Percentiles rank a stretch among this genome's conserved stretches.
phyloP scores from a whole-genome alignment of 1,140 invertebrate genomes.

The Lucilia sericata region DNA sequence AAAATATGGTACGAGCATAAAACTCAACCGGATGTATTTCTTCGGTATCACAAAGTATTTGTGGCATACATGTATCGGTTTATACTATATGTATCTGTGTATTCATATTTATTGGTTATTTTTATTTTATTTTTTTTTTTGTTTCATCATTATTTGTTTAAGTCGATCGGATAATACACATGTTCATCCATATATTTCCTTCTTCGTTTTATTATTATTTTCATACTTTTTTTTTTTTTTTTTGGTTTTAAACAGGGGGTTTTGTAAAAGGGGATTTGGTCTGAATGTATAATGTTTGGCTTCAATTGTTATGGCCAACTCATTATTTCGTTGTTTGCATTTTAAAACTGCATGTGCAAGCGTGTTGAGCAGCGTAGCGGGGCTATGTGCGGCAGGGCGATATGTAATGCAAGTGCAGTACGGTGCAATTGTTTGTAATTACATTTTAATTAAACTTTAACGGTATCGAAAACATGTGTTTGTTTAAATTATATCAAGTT shows the following conservation, averaged over 20 bases:
- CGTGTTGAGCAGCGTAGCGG: not conserved
- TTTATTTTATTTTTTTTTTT: not conserved
- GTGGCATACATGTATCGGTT: not conserved
- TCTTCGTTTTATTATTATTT: not conserved
- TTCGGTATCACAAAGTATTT: constrained; percentile 1
- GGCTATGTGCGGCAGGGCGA: not conserved
- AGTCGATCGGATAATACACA: constrained; percentile 27
- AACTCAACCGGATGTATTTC: constrained; percentile 16
- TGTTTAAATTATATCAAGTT: not conserved
- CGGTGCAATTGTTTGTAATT: constrained; percentile 35
- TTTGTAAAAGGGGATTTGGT: not conserved
- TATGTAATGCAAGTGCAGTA: not conserved
- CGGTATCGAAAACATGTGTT: constrained; percentile 29
- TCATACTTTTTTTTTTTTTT: not conserved
- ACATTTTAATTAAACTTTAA: constrained; percentile 42
- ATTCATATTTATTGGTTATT: constrained; percentile 11
- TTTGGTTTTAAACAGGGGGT: not conserved
- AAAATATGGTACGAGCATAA: not conserved
- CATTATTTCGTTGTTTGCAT: constrained; percentile 5
- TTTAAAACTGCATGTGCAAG: not conserved
- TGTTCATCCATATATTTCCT: constrained; percentile 34
- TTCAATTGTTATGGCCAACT: constrained; percentile 12
- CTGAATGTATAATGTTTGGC: not conserved
- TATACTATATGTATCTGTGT: not conserved
- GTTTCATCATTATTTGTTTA: constrained; percentile 3